Base-by-base conservation (phyloP, 2,113 vertebrate species). In the Seriola rivoliana region DNA sequence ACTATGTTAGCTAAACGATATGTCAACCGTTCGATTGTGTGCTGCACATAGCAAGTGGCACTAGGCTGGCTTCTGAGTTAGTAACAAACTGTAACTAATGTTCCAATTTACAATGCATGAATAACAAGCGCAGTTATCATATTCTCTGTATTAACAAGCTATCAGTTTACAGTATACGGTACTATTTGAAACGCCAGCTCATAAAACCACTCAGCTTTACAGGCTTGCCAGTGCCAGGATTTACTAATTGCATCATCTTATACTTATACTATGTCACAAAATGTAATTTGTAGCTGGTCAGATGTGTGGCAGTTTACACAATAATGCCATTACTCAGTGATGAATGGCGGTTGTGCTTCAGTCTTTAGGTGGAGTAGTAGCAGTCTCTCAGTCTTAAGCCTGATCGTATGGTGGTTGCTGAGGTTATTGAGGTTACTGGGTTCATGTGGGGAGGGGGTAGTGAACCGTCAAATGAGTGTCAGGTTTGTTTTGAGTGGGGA, bases 401-500 rank as follows among this genome's bases (percentile, higher is more conserved):
- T 21, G 57, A 9, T 58, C n/a, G 10, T 12, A 36, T 17, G 19
- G 11, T 77, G 23, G 44, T 67, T 8, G 10, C 3, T 40, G 67
- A 13, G 71, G 55, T 80, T 50, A 3, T 21, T 73, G 50, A 72
- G 87, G 84, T 90, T 50, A 84, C 13, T 80, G 36, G 70, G 91
- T 92, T 89, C 70, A 69, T 71, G n/a, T 48, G 74, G 25, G 77
- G 78, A 68, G 75, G 69, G 85, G 67, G 54, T 10, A 4, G 34
- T 71, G 40, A 71, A 58, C 4, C 7, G 14, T 67, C 4, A 34
- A 55, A 19, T 38, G 6, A 11, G 62, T 66, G 40, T 88, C 75
- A 74, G 23, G 55, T 67, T 83, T 81, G 82, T 89, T 85, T 50
- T 82, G 23, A 44, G 21, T 46, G 14, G n/a, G 50, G 46, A 2